Conservation (phyloP, 2,888 invertebrate species). For the Ischnus inquisitorius region DNA sequence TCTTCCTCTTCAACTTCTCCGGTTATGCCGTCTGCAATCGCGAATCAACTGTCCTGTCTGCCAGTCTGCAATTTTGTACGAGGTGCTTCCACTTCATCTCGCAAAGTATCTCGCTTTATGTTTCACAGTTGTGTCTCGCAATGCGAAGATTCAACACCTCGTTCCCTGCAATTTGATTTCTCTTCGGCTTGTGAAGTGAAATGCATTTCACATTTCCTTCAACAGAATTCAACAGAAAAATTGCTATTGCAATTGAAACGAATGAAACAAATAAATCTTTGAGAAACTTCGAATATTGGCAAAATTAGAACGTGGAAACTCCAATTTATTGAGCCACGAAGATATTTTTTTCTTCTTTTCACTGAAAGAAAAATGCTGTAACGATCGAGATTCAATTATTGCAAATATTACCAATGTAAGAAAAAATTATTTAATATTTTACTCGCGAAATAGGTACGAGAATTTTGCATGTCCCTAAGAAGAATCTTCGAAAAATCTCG, state of each 20-base stretch:
- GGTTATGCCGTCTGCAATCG: neutral
- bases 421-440: neutral
- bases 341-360: too few relatives aligned
- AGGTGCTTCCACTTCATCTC: neutral
- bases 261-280: too few relatives aligned
- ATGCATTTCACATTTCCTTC: neutral
- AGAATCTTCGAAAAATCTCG: constrained; percentile 8
- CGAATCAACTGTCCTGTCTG: constrained; percentile 1
- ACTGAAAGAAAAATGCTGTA: neutral
- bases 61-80: neutral
- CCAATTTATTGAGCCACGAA: too few relatives aligned
- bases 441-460: neutral
- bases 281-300: neutral
- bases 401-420: neutral
- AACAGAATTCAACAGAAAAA: too few relatives aligned
- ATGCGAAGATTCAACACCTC: neutral
- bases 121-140: neutral
- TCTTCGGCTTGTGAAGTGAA: neutral
- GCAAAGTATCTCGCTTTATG: neutral
- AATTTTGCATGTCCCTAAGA: neutral
- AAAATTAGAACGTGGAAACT: neutral
- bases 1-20: constrained; percentile 5
- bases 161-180: neutral
- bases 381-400: neutral
- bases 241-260: too few relatives aligned